These are phyloP conservation scores for Dasysyrphus albostriatus DNA, from an alignment of 2,888 invertebrate genomes.

Conservation along the genomic window DNA sequence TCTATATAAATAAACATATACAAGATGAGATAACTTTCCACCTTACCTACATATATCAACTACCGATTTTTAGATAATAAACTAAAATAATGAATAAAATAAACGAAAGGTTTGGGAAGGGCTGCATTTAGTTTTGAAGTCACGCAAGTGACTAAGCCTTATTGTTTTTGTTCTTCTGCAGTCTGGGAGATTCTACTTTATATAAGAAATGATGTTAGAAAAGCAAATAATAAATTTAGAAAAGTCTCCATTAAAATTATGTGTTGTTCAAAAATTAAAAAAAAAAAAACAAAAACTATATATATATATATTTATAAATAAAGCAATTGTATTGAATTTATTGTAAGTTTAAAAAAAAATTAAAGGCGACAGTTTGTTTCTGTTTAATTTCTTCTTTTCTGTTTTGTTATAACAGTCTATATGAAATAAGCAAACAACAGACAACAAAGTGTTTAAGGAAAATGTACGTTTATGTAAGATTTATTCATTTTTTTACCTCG, in stretches of 20 bases:
- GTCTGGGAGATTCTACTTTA: slow-evolving; percentile 62
- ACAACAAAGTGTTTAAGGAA: slow-evolving; percentile 53
- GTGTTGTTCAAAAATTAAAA: slow-evolving; percentile 70
- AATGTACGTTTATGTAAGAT: slow-evolving; percentile 64
- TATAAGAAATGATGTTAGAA: slow-evolving; percentile 58
- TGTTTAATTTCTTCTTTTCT: slow-evolving; percentile 31
- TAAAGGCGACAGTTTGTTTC: slow-evolving; percentile 11
- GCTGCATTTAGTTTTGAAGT: slow-evolving; percentile 59
- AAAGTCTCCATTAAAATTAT: slow-evolving; percentile 71
- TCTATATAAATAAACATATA: slow-evolving; percentile 34
- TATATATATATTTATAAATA: slow-evolving; percentile 71
- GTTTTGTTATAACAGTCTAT: slow-evolving; percentile 75
- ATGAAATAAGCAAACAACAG: slow-evolving; percentile 57
- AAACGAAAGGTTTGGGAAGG: slow-evolving; percentile 66
- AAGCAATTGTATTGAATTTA: slow-evolving; percentile 72
- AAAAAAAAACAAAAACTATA: slow-evolving; percentile 36
- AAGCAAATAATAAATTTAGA: slow-evolving; percentile 52
- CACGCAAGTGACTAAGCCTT: slow-evolving; percentile 13
- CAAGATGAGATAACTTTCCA: slow-evolving; percentile 60
- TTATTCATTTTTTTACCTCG: slow-evolving; percentile 75
- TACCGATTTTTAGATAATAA: slow-evolving; percentile 68
- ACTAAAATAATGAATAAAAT: slow-evolving; percentile 57
- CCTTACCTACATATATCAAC: slow-evolving; percentile 62
- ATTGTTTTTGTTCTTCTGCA: slow-evolving; percentile 46
- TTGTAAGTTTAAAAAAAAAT: slow-evolving; percentile 74